A percentile compares a stretch with the other conserved stretches of the same genome.
phyloP scores from a whole-genome alignment of 2,797 vertebrate species.

The Fistularia tabacaria region DNA sequence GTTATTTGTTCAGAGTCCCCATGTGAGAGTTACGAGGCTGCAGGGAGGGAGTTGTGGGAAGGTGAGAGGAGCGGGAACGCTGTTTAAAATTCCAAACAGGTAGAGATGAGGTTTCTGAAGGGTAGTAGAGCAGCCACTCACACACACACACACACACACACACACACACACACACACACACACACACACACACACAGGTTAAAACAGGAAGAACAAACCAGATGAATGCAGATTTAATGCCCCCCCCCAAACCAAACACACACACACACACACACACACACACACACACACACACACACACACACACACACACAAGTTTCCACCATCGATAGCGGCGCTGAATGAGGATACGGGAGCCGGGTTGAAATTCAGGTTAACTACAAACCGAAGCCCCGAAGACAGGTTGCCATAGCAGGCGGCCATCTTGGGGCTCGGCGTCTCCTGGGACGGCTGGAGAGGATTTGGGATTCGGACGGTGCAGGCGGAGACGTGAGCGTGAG shows the following conservation, averaged over 20 bases:
- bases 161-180: conserved; percentile 13
- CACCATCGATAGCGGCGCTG: neutral
- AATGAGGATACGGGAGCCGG: conserved; percentile 3
- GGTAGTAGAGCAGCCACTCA: conserved; percentile 49
- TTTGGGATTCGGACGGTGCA: too few relatives aligned
- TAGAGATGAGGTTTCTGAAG: conserved; percentile 60
- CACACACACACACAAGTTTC: too few relatives aligned
- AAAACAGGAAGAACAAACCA: conserved; percentile 14
- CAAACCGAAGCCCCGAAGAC: neutral
- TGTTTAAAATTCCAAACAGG: conserved; percentile 76
- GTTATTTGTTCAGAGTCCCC: conserved; percentile 28
- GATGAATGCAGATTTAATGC: neutral
- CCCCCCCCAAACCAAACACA: too few relatives aligned
- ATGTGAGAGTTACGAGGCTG: conserved; percentile 41
- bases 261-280: too few relatives aligned
- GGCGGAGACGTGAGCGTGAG: too few relatives aligned
- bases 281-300: too few relatives aligned
- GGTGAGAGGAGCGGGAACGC: conserved; percentile 54
- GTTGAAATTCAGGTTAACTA: neutral
- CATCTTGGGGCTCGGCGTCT: neutral
- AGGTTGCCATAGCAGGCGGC: neutral
- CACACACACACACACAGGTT: conserved; percentile 17
- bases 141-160: conserved; percentile 13
- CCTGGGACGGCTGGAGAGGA: neutral
- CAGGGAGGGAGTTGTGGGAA: conserved; percentile 51